A percentile compares a stretch with the other conserved stretches of the same genome.
These are phyloP conservation scores for Stomatorhinus walkeri DNA, from an alignment of 2,797 vertebrate genomes.

Conservation along the genomic window DNA sequence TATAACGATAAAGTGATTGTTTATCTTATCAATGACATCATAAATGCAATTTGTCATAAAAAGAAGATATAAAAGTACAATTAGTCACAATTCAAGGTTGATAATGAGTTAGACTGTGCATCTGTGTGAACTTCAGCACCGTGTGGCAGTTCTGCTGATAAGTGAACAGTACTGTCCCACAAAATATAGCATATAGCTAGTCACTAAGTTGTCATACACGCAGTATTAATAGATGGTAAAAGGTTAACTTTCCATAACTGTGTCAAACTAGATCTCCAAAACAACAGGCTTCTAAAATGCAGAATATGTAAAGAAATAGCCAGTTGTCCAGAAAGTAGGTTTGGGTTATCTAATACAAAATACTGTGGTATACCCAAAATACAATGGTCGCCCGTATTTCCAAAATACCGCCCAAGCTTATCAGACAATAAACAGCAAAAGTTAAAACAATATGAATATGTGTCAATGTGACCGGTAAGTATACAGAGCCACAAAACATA, in stretches of 20 bases:
- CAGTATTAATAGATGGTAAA: background rate
- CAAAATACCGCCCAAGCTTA: background rate
- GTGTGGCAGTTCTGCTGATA: background rate
- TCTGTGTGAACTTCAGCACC: constrained; percentile 18
- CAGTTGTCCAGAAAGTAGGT: background rate
- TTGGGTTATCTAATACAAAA: background rate
- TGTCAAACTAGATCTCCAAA: background rate
- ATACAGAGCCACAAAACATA: background rate
- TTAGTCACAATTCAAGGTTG: background rate
- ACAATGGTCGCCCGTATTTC: background rate
- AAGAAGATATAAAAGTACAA: background rate
- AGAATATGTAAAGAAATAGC: background rate
- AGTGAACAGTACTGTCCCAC: background rate
- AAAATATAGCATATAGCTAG: background rate
- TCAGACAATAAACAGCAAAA: background rate
- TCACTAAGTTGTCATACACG: background rate
- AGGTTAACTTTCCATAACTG: background rate
- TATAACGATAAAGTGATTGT: constrained; percentile 49
- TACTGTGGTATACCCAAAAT: background rate
- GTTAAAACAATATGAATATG: background rate
- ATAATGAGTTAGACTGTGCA: background rate
- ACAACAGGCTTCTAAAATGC: background rate
- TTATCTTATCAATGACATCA: constrained; percentile 28
- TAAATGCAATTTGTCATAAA: background rate
- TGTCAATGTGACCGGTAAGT: background rate